Conservation (phyloP, 2,797 vertebrate species). For the Onychomys torridus region DNA sequence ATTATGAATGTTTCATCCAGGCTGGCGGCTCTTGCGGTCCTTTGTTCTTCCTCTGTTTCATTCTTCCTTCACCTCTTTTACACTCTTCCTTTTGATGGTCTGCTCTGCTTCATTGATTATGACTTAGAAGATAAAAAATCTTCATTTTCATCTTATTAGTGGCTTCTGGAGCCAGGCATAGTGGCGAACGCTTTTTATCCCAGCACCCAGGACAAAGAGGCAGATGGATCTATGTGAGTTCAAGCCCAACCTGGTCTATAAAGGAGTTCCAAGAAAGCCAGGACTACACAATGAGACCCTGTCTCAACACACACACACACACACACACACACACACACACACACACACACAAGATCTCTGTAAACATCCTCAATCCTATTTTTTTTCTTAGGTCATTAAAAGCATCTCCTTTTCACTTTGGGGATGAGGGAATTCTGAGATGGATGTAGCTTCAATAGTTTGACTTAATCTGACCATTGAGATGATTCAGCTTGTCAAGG, state of each 20-base stretch:
- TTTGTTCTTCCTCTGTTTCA: accelerated
- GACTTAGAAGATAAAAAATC: not conserved
- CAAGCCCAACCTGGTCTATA: not conserved
- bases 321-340: not conserved
- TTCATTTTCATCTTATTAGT: not conserved
- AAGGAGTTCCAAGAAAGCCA: not conserved
- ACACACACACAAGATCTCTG: not conserved
- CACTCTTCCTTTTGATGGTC: not conserved
- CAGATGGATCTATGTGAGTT: not conserved
- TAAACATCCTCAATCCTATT: not conserved
- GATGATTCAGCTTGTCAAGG: not conserved
- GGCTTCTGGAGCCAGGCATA: not conserved
- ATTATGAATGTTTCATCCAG: accelerated
- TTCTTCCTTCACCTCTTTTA: not conserved
- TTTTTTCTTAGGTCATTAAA: slow-evolving; percentile 12
- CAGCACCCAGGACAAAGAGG: not conserved
- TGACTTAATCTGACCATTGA: not conserved
- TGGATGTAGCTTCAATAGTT: not conserved
- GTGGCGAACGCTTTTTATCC: not conserved
- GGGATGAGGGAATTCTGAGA: not conserved
- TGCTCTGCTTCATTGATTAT: not conserved
- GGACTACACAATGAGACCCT: not conserved
- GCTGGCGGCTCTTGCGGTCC: not conserved
- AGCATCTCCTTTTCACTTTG: not conserved
- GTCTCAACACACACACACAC: not conserved